Evolutionary conservation across 2,888 invertebrate species (phyloP).

Genomic region (Aspidapion aeneum): DNA sequence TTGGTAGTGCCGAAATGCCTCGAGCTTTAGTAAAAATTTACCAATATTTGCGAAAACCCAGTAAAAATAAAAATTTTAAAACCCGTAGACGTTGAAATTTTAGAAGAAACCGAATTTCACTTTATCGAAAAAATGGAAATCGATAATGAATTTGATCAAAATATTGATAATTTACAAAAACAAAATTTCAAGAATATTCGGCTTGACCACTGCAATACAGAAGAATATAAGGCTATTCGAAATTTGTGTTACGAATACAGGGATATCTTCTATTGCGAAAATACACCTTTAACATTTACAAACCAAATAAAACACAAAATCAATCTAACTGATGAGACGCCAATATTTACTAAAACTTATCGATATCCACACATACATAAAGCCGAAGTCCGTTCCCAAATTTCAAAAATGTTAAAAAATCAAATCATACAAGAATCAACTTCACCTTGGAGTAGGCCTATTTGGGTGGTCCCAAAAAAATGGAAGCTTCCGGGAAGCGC

Average conservation of each 20-base stretch:
- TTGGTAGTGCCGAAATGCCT: too few species aligned
- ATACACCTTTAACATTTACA: not conserved
- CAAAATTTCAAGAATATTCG: not conserved
- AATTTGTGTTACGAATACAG: slow-evolving; percentile 4
- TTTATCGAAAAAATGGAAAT: slow-evolving; percentile 11
- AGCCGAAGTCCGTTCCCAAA: not conserved
- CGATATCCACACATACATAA: slow-evolving; percentile 4
- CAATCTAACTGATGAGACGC: not conserved
- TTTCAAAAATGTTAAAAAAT: too few species aligned
- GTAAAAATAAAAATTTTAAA: slow-evolving; percentile 6
- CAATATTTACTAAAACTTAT: slow-evolving; percentile 2
- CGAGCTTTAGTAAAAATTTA: too few species aligned
- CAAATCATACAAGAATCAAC: too few species aligned
- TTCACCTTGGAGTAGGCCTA: not conserved
- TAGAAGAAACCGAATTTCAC: slow-evolving; percentile 3
- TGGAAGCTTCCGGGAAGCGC: slow-evolving; percentile 1
- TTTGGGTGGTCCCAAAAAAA: not conserved
- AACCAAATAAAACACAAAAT: slow-evolving; percentile 1
- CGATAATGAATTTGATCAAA: not conserved
- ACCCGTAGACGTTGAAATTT: slow-evolving; percentile 7
- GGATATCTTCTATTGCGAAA: slow-evolving; percentile 7
- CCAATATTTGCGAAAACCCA: slow-evolving; percentile 3
- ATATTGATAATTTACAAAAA: slow-evolving; percentile 1
- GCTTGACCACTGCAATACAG: too few species aligned
- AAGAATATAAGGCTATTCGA: slow-evolving; percentile 2